Base-by-base conservation (phyloP, 2,888 invertebrate genomes). In the Drosophila ustulata region DNA sequence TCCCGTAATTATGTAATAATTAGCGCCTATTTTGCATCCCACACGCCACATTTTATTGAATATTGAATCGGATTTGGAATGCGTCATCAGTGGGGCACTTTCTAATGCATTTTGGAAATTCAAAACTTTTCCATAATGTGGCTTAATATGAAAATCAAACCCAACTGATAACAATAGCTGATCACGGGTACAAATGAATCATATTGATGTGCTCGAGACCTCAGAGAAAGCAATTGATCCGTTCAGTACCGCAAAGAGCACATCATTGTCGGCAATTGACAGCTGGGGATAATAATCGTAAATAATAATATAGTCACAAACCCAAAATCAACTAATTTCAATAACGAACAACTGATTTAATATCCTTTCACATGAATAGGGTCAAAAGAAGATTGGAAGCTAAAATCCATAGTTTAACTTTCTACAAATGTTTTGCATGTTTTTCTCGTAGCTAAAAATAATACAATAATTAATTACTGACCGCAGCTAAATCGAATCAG, bases 71-170 rank as follows among this genome's bases (percentile, higher is more conserved):
- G 41, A 26, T 34, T 39, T 39, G 13, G 23, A 26, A 30, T 71
- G 66, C 59, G 53, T 32, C 67, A 39, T 52, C 57, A 45, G 37
- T 51, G 34, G 2, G 32, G 43, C 80, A 82, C 82, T 82, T 82
- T 82, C 82, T 82, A 82, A 81, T 83, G 81, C 82, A 81, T 46
- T 75, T 70, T 66, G 67, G 64, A 75, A 75, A 75, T 56, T 57
- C 57, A 13, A 68, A 82, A 84, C 53, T 73, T 82, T 84, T 86
- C 87, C 84, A 74, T 72, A 49, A 49, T 32, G 66, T 43, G 52
- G 45, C 55, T 56, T 47, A 46, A 70, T 58, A 68, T 55, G n/a
- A 74, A 85, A 76, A 68, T 64, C 72, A 75, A 80, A 57, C 64
- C 39, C 52, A 51, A 51, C 43, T 45, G 64, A 57, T 70, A 43